Percentiles rank a stretch among this genome's conserved stretches.
These are phyloP conservation scores for Microcebus murinus DNA, from an alignment of 2,113 vertebrate species.

Conservation along the genomic window DNA sequence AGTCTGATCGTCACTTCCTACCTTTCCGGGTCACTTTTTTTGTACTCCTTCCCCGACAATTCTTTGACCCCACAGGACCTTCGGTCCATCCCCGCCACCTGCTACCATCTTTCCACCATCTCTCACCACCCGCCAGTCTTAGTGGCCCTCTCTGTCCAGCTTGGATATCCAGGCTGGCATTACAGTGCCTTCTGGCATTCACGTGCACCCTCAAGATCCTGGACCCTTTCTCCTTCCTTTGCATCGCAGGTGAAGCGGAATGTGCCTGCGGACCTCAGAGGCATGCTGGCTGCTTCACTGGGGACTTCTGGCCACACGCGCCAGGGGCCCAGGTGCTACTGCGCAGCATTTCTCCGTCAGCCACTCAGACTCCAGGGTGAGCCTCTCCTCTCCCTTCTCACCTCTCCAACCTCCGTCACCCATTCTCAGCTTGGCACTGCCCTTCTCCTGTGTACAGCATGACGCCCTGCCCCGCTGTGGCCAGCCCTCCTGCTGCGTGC, in stretches of 20 bases:
- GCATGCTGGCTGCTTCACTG: accelerated
- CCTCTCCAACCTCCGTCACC: background rate
- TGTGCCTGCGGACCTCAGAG: background rate
- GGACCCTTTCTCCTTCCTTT: background rate
- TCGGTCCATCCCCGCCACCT: too few relatives aligned
- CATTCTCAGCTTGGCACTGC: background rate
- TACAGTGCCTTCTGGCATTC: background rate
- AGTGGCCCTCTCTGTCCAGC: background rate
- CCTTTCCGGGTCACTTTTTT: background rate
- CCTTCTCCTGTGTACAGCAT: accelerated
- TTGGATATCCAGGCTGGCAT: accelerated
- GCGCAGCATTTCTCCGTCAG: background rate
- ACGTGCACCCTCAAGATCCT: accelerated
- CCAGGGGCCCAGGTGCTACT: background rate
- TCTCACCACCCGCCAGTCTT: too few relatives aligned
- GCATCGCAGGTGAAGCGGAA: accelerated
- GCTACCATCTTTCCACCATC: accelerated
- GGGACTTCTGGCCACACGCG: accelerated
- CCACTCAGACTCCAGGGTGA: too few relatives aligned
- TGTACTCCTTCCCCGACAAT: background rate
- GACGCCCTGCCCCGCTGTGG: accelerated
- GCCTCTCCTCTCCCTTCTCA: accelerated
- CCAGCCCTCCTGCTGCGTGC: accelerated
- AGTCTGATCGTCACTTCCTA: too few relatives aligned
- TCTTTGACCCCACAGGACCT: accelerated